These are phyloP conservation scores for Steatocranus sp. DNA, from an alignment of 2,797 vertebrate genomes.

Conservation along the genomic window DNA sequence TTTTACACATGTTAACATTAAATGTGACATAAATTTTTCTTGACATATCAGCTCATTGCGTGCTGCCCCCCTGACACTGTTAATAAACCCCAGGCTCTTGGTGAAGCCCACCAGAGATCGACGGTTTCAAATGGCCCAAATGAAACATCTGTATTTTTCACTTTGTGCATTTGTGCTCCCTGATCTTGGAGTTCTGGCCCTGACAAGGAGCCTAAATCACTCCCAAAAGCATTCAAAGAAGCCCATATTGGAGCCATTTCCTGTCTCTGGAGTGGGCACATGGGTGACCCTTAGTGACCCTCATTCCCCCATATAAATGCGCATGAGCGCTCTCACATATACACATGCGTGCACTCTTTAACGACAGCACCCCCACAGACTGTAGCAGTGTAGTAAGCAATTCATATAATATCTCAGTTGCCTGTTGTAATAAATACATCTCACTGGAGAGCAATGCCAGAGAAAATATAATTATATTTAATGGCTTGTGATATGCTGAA, in stretches of 20 bases:
- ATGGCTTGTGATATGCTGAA: slow-evolving; percentile 45
- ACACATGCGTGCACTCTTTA: slow-evolving; percentile 13
- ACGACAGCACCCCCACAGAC: slow-evolving; percentile 40
- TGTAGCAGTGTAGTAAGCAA: slow-evolving; percentile 33
- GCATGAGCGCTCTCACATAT: background rate
- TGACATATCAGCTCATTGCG: slow-evolving; percentile 24
- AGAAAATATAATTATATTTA: slow-evolving; percentile 60
- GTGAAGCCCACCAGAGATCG: slow-evolving; percentile 31
- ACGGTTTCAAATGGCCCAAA: slow-evolving; percentile 38
- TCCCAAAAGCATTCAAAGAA: slow-evolving; percentile 59
- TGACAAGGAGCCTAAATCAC: slow-evolving; percentile 58
- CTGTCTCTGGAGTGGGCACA: slow-evolving; percentile 70
- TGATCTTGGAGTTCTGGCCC: slow-evolving; percentile 55
- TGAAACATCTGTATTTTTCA: slow-evolving; percentile 68
- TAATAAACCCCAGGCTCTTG: slow-evolving; percentile 47
- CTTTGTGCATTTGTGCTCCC: slow-evolving; percentile 57
- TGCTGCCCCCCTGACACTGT: slow-evolving; percentile 38
- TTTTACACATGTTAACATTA: background rate
- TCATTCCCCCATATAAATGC: slow-evolving; percentile 46
- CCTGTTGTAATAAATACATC: slow-evolving; percentile 1
- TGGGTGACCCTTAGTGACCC: slow-evolving; percentile 51
- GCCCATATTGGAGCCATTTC: slow-evolving; percentile 79
- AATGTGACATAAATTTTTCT: slow-evolving; percentile 5
- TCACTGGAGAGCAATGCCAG: slow-evolving; percentile 45
- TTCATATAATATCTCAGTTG: slow-evolving; percentile 41